Evolutionary conservation across 37 sponge, comb jelly and placozoan genomes (phyloP).

Genomic region (Petrosia ficiformis): DNA sequence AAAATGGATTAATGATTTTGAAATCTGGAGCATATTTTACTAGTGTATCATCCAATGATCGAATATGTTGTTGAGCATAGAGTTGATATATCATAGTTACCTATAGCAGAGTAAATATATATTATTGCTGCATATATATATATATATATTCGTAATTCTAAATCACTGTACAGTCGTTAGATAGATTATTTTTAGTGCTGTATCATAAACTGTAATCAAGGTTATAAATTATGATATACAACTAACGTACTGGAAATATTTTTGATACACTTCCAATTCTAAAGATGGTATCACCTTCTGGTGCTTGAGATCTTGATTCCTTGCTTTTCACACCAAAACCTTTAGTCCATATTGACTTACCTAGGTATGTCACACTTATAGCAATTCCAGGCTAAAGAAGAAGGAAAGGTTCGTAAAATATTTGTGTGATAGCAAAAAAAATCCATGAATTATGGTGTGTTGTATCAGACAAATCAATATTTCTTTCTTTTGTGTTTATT

Average conservation of each 20-base stretch:
- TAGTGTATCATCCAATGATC: constrained; percentile 66
- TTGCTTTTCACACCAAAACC: constrained; percentile 40
- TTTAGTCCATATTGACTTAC: constrained; percentile 12
- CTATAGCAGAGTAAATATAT: constrained; percentile 11
- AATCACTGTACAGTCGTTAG: not conserved
- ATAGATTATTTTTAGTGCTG: not conserved
- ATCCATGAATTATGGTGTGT: too few relatives aligned
- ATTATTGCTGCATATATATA: not conserved
- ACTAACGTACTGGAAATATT: constrained; percentile 55
- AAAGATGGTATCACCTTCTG: constrained; percentile 33
- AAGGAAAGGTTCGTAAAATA: too few relatives aligned
- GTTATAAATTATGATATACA: not conserved
- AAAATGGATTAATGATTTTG: constrained; percentile 26
- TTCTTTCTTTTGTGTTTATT: too few relatives aligned
- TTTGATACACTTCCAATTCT: constrained; percentile 71
- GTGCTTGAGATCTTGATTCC: not conserved
- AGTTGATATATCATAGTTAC: constrained; percentile 50
- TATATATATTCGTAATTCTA: not conserved
- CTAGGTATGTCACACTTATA: constrained; percentile 43
- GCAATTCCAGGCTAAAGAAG: constrained; percentile 56
- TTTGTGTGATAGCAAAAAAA: too few relatives aligned
- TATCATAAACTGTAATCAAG: not conserved
- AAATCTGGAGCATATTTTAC: constrained; percentile 50
- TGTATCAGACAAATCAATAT: too few relatives aligned
- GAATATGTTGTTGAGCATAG: constrained; percentile 35